These are phyloP conservation scores for Falco rusticolus DNA, from an alignment of 2,797 vertebrate genomes.

Conservation along the genomic window DNA sequence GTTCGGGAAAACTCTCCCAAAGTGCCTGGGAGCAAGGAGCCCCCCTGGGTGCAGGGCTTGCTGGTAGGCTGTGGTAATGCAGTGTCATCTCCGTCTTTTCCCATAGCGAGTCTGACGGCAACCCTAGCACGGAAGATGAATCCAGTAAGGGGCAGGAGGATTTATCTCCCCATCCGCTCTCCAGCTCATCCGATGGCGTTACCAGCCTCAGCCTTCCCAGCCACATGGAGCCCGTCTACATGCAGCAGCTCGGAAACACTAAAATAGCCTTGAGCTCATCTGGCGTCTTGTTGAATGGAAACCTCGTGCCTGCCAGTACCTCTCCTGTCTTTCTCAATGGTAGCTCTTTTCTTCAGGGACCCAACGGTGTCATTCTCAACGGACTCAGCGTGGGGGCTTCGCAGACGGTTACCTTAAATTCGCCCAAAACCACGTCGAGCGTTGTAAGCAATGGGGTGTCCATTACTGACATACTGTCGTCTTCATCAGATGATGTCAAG, in stretches of 20 bases:
- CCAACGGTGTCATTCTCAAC: slow-evolving; percentile 92
- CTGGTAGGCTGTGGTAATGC: not conserved
- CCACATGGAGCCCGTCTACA: slow-evolving; percentile 84
- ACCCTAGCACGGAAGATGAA: slow-evolving; percentile 94
- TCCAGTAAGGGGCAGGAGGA: slow-evolving; percentile 98
- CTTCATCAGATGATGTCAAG: slow-evolving; percentile 85
- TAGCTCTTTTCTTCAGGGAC: slow-evolving; percentile 92
- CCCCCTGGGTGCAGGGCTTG: not conserved
- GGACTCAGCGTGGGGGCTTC: slow-evolving; percentile 90
- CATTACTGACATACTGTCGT: slow-evolving; percentile 87
- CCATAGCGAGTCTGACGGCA: slow-evolving; percentile 86
- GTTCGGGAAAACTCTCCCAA: not conserved
- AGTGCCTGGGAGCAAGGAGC: not conserved
- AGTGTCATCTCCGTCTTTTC: slow-evolving; percentile 31
- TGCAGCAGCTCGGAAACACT: slow-evolving; percentile 96
- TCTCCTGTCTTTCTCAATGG: slow-evolving; percentile 92
- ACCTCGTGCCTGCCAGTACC: slow-evolving; percentile 86
- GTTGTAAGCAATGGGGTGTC: slow-evolving; percentile 82
- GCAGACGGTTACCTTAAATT: slow-evolving; percentile 87
- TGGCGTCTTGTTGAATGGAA: slow-evolving; percentile 89
- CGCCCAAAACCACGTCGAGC: slow-evolving; percentile 81
- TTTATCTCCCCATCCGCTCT: slow-evolving; percentile 91
- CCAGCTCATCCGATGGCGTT: slow-evolving; percentile 85
- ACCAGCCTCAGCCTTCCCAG: slow-evolving; percentile 83
- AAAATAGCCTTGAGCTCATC: slow-evolving; percentile 90